Evolutionary conservation across 1,140 invertebrate genomes (phyloP).

Genomic region (Mylabris phalerata): DNA sequence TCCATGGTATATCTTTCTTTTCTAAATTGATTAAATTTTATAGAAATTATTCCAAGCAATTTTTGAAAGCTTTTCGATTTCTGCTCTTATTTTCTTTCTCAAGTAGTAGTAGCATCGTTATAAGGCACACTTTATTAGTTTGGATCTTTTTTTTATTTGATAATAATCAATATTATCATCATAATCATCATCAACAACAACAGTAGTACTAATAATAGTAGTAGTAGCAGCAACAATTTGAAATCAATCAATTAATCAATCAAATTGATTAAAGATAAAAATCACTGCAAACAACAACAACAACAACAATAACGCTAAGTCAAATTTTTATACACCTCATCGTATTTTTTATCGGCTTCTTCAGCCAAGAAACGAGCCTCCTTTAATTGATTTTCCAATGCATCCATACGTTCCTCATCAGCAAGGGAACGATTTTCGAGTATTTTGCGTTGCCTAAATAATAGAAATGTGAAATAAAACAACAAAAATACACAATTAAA

Average conservation of each 20-base stretch:
- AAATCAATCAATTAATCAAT: too few relatives aligned
- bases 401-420: conserved; percentile 99
- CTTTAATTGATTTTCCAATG: conserved; percentile 98
- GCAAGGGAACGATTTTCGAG: conserved; percentile 99
- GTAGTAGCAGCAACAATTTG: not conserved
- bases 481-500: not conserved
- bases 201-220: not conserved
- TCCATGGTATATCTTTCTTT: too few relatives aligned
- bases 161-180: too few relatives aligned
- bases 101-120: too few relatives aligned
- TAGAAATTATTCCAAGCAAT: too few relatives aligned
- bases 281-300: conserved; percentile 4
- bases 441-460: conserved; percentile 73
- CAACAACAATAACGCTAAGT: conserved; percentile 32
- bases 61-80: too few relatives aligned
- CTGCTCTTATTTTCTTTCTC: too few relatives aligned
- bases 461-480: conserved; percentile 12
- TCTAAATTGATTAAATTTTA: too few relatives aligned
- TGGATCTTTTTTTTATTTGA: too few relatives aligned
- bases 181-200: too few relatives aligned
- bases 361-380: conserved; percentile 99
- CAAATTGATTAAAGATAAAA: not conserved
- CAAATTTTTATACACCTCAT: conserved; percentile 75
- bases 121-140: too few relatives aligned
- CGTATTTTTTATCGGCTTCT: conserved; percentile 99